Percentiles rank a stretch among this genome's conserved stretches.
Conservation (phyloP, 2,797 vertebrate species). For the Acanthurus leucopareius region DNA sequence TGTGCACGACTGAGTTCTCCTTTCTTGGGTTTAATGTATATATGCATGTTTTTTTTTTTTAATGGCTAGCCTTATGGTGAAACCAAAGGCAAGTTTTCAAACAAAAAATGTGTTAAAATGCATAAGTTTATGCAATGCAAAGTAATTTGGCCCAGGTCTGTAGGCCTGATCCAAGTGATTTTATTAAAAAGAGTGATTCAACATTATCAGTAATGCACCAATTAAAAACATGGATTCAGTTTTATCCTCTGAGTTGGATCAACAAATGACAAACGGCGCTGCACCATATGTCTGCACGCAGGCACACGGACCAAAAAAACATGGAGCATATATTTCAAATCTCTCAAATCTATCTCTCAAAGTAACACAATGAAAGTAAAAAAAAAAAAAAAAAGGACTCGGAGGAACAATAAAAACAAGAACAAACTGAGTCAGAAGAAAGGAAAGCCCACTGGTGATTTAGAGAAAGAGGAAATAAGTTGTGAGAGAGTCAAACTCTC, state of each 20-base stretch:
- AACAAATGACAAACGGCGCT: too few relatives aligned
- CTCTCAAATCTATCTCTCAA: not conserved
- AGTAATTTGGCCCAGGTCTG: too few relatives aligned
- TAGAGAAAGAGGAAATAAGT: not conserved
- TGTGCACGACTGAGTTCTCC: too few relatives aligned
- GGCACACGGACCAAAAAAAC: not conserved
- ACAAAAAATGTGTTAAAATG: too few relatives aligned
- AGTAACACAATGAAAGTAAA: not conserved
- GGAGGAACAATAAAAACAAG: constrained; percentile 10
- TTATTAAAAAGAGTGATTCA: not conserved
- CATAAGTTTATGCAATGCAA: too few relatives aligned
- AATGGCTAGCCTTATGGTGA: too few relatives aligned
- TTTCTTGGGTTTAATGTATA: too few relatives aligned
- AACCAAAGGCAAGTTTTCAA: too few relatives aligned
- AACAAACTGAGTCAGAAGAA: constrained; percentile 26
- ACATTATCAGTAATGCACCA: not conserved
- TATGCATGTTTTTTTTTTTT: too few relatives aligned
- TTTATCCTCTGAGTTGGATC: too few relatives aligned
- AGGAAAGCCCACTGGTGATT: constrained; percentile 7
- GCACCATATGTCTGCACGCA: too few relatives aligned
- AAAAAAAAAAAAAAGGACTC: not conserved
- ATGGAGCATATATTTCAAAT: constrained; percentile 5
- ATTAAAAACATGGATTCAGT: not conserved
- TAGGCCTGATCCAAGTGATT: too few relatives aligned
- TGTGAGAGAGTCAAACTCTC: constrained; percentile 16